Base-by-base conservation (phyloP, 2,797 vertebrate species). In the Aldrovandia affinis region DNA sequence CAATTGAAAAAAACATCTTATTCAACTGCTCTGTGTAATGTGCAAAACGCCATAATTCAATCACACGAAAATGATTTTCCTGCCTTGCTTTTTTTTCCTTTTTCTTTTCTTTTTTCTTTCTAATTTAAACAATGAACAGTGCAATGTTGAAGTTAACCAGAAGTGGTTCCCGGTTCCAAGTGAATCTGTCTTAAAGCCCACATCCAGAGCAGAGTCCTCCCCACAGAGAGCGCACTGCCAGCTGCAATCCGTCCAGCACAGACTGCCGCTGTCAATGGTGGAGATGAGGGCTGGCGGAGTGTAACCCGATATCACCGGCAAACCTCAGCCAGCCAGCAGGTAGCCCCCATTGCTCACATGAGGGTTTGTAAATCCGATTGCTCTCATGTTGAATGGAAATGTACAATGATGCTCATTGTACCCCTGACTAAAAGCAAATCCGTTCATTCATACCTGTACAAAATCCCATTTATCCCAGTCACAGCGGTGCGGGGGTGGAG, bases 201-300 rank as follows among this genome's bases (percentile, higher is more conserved):
- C 9, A n/a, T 79, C 84, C 88, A 88, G 77, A 81, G 84, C 88
- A 88, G 77, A 83, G 81, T 82, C 75, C 63, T 85, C 73, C 83
- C 85, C 63, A 80, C 83, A 83, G 47, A 82, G 79, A 57, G 44
- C 65, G 81, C 82, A 65, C 0, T 82, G 70, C 83, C 83, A 87
- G 86, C 87, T 88, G 81, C 80, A 81, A 84, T 78, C 81, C 78
- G 50, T 86, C 86, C 63, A 80, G 73, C 82, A 55, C 68, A 87
- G 82, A 59, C 85, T 84, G 81, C 84, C 81, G 63, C 78, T 84
- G 87, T 82, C 0, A 2, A 70, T 36, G 25, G 54, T 18, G 80
- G 50, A 2, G 25, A 79, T 7, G 59, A 79, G 42, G 83, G 47
- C 42, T 28, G 75, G n/a, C 7, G 33, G 39, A 44, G 12, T 54